A percentile compares a stretch with the other conserved stretches of the same genome.
Evolutionary conservation across 2,113 vertebrate genomes (phyloP).

Genomic region (Tonatia bakeri): DNA sequence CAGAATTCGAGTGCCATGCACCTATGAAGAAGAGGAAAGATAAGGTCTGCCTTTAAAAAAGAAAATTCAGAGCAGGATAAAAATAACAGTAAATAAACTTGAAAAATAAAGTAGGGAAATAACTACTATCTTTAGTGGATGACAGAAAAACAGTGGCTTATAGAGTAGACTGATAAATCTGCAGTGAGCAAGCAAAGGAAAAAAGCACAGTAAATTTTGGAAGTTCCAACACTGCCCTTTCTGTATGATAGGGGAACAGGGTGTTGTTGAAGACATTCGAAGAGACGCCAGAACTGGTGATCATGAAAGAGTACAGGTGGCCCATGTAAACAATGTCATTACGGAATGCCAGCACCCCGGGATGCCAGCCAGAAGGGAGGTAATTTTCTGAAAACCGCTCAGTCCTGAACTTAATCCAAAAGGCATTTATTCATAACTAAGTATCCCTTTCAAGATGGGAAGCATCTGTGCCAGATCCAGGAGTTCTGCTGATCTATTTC

Average conservation of each 20-base stretch:
- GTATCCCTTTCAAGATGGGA: not conserved
- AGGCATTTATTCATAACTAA: constrained; percentile 40
- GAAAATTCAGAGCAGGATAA: not conserved
- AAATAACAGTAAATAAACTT: not conserved
- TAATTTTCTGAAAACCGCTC: constrained; percentile 62
- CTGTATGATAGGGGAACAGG: not conserved
- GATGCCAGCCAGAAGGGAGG: constrained; percentile 35
- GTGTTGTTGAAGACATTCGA: not conserved
- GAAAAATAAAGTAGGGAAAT: not conserved
- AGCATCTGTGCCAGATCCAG: not conserved
- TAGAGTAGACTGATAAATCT: not conserved
- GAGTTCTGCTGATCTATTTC: not conserved
- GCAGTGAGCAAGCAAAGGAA: not conserved
- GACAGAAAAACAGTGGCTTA: not conserved
- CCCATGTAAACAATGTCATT: constrained; percentile 1
- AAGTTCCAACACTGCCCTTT: not conserved
- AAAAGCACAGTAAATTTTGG: not conserved
- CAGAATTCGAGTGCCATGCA: not conserved
- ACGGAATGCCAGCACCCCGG: constrained; percentile 15
- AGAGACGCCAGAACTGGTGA: constrained; percentile 24
- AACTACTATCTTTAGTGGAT: not conserved
- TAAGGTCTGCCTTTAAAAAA: not conserved
- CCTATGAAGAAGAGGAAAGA: not conserved
- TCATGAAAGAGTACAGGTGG: constrained; percentile 39
- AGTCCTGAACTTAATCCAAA: constrained; percentile 59